A percentile compares a stretch with the other conserved stretches of the same genome.
Conservation (phyloP, 2,113 vertebrate genomes). For the Myocastor coypus region DNA sequence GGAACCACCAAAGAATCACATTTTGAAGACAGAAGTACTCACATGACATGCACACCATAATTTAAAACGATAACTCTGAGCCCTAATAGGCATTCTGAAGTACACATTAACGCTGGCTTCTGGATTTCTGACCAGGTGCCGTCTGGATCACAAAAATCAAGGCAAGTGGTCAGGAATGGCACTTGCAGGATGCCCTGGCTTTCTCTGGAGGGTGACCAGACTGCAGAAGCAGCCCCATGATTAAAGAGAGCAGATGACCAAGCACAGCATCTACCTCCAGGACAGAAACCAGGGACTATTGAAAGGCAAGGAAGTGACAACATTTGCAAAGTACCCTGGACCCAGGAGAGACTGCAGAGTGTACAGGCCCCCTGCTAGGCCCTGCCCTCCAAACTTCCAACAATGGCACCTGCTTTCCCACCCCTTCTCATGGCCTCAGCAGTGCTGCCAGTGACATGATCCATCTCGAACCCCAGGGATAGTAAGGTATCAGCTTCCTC, state of each 20-base stretch:
- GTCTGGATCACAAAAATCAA: not conserved
- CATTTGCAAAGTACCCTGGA: accelerated
- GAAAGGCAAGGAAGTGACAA: not conserved
- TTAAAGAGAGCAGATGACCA: not conserved
- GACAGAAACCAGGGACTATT: accelerated
- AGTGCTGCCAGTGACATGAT: not conserved
- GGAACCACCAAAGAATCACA: not conserved
- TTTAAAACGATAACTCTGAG: not conserved
- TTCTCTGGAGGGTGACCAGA: not conserved
- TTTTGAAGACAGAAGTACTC: no score
- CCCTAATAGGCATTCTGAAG: accelerated
- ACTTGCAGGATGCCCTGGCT: not conserved
- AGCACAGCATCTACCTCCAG: not conserved
- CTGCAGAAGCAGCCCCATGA: not conserved
- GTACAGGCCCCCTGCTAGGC: not conserved
- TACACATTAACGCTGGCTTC: accelerated
- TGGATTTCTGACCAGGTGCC: not conserved
- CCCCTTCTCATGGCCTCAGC: not conserved
- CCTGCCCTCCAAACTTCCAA: not conserved
- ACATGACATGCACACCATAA: not conserved
- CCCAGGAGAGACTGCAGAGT: accelerated
- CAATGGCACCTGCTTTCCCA: not conserved
- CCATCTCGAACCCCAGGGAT: not conserved
- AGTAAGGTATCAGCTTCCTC: not conserved
- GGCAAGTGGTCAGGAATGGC: accelerated